Base-by-base conservation (phyloP, 2,888 invertebrate species). In the Sminthurides aquaticus region DNA sequence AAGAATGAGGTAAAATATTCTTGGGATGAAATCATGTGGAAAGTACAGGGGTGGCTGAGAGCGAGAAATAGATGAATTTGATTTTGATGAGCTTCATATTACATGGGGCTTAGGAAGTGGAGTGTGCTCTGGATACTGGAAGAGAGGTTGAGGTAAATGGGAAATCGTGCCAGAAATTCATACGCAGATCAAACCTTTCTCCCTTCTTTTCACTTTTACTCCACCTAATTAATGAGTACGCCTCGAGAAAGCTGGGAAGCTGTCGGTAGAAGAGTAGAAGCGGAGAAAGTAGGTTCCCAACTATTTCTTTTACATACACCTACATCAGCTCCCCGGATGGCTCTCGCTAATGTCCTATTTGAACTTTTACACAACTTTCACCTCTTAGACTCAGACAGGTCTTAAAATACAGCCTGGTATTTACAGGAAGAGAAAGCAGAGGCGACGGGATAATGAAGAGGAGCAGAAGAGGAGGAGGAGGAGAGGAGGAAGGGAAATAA, bases 121-220 rank as follows among this genome's bases (percentile, higher is more conserved):
- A n/a, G n/a, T n/a, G n/a, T n/a, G n/a, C n/a, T n/a, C n/a, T n/a
- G n/a, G n/a, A n/a, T n/a, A n/a, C n/a, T n/a, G n/a, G n/a, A n/a
- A n/a, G n/a, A n/a, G n/a, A n/a, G n/a, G 5, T 34, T 34, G 43
- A 15, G 43, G 5, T 34, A 34, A 34, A 34, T 11, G 43, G 43
- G 5, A 34, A 34, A 34, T 34, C 43, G 43, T 34, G 43, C 43
- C 43, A 34, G 43, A 34, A 34, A 34, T 11, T 34, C 43, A 34
- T 34, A 34, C 43, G 43, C 43, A 34, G 43, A 34, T 34, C 43
- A 11, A 11, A 5, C 15, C 43, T 15, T 15, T 34, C 43, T 34
- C 15, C 43, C 20, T 52, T 52, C 52, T 52, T 52, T 52, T 52
- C 52, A 52, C 52, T 52, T 20, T 52, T 52, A 52, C 15, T 8